Evolutionary conservation across 2,797 vertebrate species (phyloP).

Genomic region (Platalea minor): DNA sequence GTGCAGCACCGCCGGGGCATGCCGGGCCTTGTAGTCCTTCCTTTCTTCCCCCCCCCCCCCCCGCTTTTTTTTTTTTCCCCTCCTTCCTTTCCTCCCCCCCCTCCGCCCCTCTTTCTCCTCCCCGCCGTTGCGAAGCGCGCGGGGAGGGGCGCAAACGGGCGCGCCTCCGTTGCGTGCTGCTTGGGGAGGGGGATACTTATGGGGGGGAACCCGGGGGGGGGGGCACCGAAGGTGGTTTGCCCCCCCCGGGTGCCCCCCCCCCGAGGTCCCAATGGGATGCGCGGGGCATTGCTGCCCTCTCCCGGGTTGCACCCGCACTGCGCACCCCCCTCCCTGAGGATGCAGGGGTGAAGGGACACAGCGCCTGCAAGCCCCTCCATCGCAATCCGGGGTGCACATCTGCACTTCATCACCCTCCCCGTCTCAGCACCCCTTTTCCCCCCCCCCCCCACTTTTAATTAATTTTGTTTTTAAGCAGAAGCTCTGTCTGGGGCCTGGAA

Average conservation of each 20-base stretch:
- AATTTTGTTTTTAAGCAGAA: neutral
- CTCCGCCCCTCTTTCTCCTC: neutral
- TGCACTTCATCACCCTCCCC: neutral
- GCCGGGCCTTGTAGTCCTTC: constrained; percentile 74
- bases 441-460: neutral
- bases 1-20: constrained; percentile 68
- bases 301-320: constrained; percentile 14
- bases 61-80: neutral
- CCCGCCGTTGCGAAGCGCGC: constrained; percentile 36
- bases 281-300: constrained; percentile 57
- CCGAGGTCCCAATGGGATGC: neutral
- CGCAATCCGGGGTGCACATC: neutral
- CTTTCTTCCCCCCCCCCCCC: neutral
- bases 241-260: neutral
- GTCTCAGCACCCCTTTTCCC: neutral
- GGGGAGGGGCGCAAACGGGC: neutral
- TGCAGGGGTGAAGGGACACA: neutral
- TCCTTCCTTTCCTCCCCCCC: neutral
- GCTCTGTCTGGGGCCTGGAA: neutral
- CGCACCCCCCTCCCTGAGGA: neutral
- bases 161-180: neutral
- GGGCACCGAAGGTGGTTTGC: neutral
- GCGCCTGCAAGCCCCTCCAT: too few species aligned
- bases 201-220: neutral
- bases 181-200: too few species aligned